Percentiles rank a stretch among this genome's conserved stretches.
phyloP scores from a whole-genome alignment of 2,888 invertebrate species.

The Cistogaster globosa region DNA sequence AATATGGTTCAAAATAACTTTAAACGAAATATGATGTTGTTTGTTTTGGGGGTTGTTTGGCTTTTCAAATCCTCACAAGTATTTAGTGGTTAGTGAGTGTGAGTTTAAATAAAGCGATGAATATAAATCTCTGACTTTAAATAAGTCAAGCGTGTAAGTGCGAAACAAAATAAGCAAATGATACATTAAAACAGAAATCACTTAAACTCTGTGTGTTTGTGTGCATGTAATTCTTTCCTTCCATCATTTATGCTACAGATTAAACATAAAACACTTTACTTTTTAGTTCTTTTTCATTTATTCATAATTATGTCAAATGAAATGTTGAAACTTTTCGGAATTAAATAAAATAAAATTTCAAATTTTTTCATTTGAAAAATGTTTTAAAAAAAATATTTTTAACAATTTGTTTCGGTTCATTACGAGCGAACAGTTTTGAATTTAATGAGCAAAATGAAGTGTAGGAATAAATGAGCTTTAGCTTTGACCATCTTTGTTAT shows the following conservation, averaged over 20 bases:
- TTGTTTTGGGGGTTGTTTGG: conserved; percentile 37
- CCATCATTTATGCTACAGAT: neutral
- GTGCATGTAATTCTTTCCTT: neutral
- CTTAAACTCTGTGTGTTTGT: conserved; percentile 17
- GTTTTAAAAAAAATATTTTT: neutral
- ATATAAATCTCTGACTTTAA: conserved; percentile 67
- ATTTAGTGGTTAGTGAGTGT: conserved; percentile 40
- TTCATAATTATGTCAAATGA: conserved; percentile 62
- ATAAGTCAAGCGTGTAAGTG: conserved; percentile 70
- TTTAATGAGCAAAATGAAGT: conserved; percentile 30
- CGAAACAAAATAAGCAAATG: conserved; percentile 64
- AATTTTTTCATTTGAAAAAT: conserved; percentile 31
- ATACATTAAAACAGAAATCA: conserved; percentile 59
- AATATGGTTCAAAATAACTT: conserved; percentile 42
- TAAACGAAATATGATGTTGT: conserved; percentile 1
- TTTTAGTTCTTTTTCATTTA: conserved; percentile 4
- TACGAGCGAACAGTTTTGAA: conserved; percentile 33
- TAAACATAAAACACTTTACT: conserved; percentile 27
- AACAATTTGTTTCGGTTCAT: conserved; percentile 56
- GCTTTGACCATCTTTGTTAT: conserved; percentile 37
- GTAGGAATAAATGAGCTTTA: conserved; percentile 54
- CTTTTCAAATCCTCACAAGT: neutral
- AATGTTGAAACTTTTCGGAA: conserved; percentile 33
- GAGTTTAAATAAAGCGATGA: conserved; percentile 49
- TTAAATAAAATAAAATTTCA: conserved; percentile 14